Base-by-base conservation (phyloP, 2,888 invertebrate species). In the Cataglyphis cursor region DNA sequence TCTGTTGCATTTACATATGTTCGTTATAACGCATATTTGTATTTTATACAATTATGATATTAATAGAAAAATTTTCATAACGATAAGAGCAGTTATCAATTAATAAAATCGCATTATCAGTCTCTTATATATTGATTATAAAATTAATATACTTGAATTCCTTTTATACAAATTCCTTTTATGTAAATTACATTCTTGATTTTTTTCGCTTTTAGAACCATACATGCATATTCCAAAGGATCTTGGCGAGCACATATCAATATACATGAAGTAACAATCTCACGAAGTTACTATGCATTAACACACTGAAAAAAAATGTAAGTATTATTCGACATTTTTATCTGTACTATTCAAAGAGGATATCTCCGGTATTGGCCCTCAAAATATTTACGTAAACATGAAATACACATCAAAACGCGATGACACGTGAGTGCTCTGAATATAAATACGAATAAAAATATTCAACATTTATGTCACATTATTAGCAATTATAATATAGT, bases 321-420 rank as follows among this genome's bases (percentile, higher is more conserved):
- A 76, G 38, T 54, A 54, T 61, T 59, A 44, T 66, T 28, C 18
- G 38, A 28, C 4, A 81, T 18, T 59, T 72, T 66, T 28, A 10
- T 35, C 54, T n/a, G 12, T 57, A 24, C 57, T 28, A 21, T 57
- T 51, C 21, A 64, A 85, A 87, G 90, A 90, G 90, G 90, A 90
- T 61, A 90, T 64, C 51, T 51, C 65, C 59, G 44, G 41, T 48
- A 62, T 76, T 90, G 87, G 90, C 75, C 90, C 90, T 90, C 90
- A 61, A 59, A 21, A 44, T 70, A 78, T 70, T 72, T 9, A n/a
- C 28, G 15, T n/a, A 54, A 70, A 70, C 15, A 68, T 21, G 15
- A 66, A 41, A 54, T 54, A 57, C 2, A 18, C 15, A 21, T 31
- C 10, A 15, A 44, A 59, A 6, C 9, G 4, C 3, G 21, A 59